Evolutionary conservation across 2,113 vertebrate genomes (phyloP).

Genomic region (Hirundichthys speculiger): DNA sequence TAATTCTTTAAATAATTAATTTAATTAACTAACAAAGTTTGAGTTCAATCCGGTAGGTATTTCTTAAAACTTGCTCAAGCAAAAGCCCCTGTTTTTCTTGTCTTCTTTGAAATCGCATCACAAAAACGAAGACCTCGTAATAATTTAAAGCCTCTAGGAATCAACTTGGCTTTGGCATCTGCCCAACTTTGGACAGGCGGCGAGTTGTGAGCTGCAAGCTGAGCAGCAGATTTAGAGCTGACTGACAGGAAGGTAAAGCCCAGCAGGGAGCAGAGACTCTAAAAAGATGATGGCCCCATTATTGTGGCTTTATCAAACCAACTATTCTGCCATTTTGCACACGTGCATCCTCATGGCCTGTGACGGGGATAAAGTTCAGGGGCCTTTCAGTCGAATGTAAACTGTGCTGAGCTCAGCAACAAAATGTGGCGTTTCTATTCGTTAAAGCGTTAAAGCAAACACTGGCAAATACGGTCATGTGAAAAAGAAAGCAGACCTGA

Average conservation of each 20-base stretch:
- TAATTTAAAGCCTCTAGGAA: slow-evolving; percentile 54
- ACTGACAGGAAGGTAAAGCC: slow-evolving; percentile 22
- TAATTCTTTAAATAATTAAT: slow-evolving; percentile 13
- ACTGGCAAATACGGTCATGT: no score
- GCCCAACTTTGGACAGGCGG: slow-evolving; percentile 47
- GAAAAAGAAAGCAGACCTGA: no score
- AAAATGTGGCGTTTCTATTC: slow-evolving; percentile 6
- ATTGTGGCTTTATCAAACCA: slow-evolving; percentile 13
- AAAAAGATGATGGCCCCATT: slow-evolving; percentile 22
- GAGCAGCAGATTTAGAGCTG: slow-evolving; percentile 24
- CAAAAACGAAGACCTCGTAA: slow-evolving; percentile 55
- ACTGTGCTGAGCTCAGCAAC: slow-evolving; percentile 16
- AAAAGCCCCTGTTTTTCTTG: slow-evolving; percentile 27
- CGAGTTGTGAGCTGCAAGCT: slow-evolving; percentile 56
- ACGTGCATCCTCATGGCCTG: background rate
- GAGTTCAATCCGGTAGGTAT: slow-evolving; percentile 2
- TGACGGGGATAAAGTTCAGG: background rate
- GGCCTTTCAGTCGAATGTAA: slow-evolving; percentile 1
- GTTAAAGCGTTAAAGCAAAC: no score
- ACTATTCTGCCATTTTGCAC: background rate
- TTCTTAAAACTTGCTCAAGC: slow-evolving; percentile 14
- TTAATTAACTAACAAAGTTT: background rate
- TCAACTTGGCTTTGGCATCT: slow-evolving; percentile 47
- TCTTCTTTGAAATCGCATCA: slow-evolving; percentile 32
- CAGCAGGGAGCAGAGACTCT: slow-evolving; percentile 15